Conservation (phyloP, 2,888 invertebrate species). For the Amiota mariae region DNA sequence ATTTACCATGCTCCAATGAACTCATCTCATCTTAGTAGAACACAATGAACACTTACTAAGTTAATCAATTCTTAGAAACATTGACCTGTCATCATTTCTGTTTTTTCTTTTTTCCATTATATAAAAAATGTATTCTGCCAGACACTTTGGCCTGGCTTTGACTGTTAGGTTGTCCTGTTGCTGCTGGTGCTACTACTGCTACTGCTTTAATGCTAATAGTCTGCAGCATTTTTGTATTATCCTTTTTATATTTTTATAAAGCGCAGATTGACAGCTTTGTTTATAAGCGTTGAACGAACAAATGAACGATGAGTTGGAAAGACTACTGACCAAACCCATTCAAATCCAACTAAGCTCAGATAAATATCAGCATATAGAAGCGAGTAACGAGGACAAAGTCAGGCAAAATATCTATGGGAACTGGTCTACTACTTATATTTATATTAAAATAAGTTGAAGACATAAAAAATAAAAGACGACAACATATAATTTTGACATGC, state of each 20-base stretch:
- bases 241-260: constrained; percentile 14
- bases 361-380: neutral
- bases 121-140: neutral
- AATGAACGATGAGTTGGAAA: neutral
- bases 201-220: constrained; percentile 10
- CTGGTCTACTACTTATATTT: too few species aligned
- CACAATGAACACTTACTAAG: too few species aligned
- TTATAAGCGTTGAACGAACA: constrained; percentile 11
- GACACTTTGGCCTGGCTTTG: neutral
- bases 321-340: neutral
- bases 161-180: neutral
- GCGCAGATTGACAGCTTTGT: constrained; percentile 25
- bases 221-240: constrained; percentile 4
- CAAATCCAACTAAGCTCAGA: neutral
- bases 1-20: too few species aligned
- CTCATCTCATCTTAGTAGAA: too few species aligned
- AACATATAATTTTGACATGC: neutral
- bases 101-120: too few species aligned
- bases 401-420: too few species aligned
- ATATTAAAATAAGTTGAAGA: constrained; percentile 15
- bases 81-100: too few species aligned
- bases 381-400: too few species aligned
- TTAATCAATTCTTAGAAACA: too few species aligned
- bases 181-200: too few species aligned
- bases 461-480: neutral